Evolutionary conservation across 92 coral and sea anemone species (phyloP).

Genomic region (Bergia sp.): DNA sequence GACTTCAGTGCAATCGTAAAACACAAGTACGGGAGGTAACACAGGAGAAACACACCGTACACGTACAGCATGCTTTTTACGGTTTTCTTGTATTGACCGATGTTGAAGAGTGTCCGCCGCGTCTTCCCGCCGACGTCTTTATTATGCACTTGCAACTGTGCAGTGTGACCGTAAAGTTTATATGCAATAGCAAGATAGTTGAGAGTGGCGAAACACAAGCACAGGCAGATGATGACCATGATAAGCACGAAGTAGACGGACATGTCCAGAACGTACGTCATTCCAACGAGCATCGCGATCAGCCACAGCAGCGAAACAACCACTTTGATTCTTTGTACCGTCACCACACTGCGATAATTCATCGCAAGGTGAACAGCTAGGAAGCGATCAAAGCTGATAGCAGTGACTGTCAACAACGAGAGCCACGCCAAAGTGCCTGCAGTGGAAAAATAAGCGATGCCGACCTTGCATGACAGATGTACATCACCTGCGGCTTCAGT

Average conservation of each 20-base stretch:
- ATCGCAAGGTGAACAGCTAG: conserved; percentile 19
- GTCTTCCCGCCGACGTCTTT: background rate
- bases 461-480: background rate
- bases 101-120: conserved; percentile 3
- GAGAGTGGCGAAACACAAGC: conserved; percentile 26
- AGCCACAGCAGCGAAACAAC: conserved; percentile 10
- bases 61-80: conserved; percentile 19
- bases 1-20: conserved; percentile 24
- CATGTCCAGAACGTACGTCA: conserved; percentile 18
- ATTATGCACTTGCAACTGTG: conserved; percentile 7
- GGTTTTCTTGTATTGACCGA: conserved; percentile 34
- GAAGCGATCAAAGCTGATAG: conserved; percentile 36
- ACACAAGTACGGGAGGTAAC: conserved; percentile 32
- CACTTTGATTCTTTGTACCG: background rate
- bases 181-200: conserved; percentile 9
- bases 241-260: conserved; percentile 6
- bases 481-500: background rate
- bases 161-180: conserved; percentile 21
- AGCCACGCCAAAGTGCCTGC: conserved; percentile 21
- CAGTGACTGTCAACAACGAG: conserved; percentile 4
- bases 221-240: conserved; percentile 18
- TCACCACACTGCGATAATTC: conserved; percentile 12
- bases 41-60: conserved; percentile 9
- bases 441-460: conserved; percentile 2
- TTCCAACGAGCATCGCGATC: conserved; percentile 20